Conservation (phyloP, 2,113 vertebrate genomes). For the Megatriorchis doriae region DNA sequence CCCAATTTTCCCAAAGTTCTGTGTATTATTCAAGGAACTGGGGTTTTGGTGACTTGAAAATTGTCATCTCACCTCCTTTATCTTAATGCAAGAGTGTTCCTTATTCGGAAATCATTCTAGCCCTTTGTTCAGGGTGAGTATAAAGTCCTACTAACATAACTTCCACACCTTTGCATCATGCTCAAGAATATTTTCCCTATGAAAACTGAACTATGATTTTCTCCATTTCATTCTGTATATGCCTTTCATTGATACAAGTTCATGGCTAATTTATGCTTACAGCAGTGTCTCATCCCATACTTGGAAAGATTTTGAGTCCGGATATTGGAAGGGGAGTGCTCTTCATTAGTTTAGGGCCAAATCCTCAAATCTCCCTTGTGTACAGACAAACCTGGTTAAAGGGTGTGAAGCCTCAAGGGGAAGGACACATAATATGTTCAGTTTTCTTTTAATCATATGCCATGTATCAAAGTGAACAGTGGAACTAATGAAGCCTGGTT, state of each 20-base stretch:
- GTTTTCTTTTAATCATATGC: conserved; percentile 54
- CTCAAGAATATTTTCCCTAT: neutral
- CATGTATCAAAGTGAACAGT: conserved; percentile 33
- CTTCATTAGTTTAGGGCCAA: neutral
- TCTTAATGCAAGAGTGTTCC: neutral
- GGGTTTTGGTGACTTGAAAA: neutral
- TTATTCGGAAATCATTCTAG: neutral
- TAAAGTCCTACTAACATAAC: neutral
- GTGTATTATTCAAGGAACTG: neutral
- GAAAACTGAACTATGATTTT: neutral
- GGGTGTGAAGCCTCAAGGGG: conserved; percentile 44
- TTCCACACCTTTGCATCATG: neutral
- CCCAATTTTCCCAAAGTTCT: neutral
- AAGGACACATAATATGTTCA: conserved; percentile 31
- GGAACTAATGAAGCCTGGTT: conserved; percentile 41
- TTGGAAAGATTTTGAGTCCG: neutral
- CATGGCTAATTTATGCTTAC: neutral
- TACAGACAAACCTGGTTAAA: conserved; percentile 10
- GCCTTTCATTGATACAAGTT: neutral
- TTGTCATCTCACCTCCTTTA: neutral
- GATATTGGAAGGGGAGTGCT: neutral
- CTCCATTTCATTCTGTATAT: neutral
- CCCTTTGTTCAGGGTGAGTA: neutral
- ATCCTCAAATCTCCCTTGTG: neutral
- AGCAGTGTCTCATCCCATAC: neutral